These are phyloP conservation scores for Cyanoderma ruficeps DNA, from an alignment of 2,113 vertebrate species.

Conservation along the genomic window DNA sequence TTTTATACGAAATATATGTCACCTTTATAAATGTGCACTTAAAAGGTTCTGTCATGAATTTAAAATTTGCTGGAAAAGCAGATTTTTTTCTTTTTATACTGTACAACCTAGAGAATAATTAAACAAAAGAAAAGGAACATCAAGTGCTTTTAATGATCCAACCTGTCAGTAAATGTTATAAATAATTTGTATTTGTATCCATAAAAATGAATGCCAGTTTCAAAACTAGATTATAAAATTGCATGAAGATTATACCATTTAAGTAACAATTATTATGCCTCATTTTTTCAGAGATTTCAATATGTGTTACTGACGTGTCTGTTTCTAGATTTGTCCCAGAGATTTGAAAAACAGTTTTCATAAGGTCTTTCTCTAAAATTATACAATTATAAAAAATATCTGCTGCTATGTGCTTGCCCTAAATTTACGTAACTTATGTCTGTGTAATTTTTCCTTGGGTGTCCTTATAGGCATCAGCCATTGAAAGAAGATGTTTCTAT, in stretches of 20 bases:
- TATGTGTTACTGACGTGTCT: not conserved
- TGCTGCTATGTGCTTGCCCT: not conserved
- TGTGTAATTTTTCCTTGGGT: not conserved
- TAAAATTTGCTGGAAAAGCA: not conserved
- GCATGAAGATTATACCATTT: not conserved
- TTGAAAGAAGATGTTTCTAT: not conserved
- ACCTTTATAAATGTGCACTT: not conserved
- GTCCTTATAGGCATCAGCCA: not conserved
- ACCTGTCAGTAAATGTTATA: not conserved
- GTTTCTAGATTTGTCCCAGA: not conserved
- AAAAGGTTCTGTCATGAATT: not conserved
- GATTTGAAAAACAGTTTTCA: not conserved
- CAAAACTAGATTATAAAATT: not conserved
- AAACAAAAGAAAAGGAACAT: not conserved
- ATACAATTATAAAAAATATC: not conserved
- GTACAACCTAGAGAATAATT: not conserved
- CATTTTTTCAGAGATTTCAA: not conserved
- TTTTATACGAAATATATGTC: not conserved
- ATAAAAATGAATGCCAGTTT: not conserved
- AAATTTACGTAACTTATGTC: not conserved
- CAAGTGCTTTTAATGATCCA: not conserved
- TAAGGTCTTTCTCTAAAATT: not conserved
- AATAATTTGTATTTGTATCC: not conserved
- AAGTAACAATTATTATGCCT: not conserved
- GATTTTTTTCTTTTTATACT: not conserved